Conservation (phyloP, 1,140 invertebrate species). For the Physella acuta region DNA sequence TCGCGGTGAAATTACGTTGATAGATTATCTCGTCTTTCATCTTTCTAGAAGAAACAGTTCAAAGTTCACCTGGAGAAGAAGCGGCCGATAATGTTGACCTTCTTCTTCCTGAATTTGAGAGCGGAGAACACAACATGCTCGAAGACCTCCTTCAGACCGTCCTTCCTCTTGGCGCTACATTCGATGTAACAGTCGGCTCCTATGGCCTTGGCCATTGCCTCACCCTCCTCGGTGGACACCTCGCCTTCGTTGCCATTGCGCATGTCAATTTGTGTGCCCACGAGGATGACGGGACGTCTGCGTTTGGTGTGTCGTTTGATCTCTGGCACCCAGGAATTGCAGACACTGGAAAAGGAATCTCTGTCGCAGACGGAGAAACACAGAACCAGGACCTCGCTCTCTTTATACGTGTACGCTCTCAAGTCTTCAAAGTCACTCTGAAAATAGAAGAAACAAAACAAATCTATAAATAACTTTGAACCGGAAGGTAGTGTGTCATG, state of each 20-base stretch:
- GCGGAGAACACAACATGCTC: conserved; percentile 80
- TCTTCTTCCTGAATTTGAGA: conserved; percentile 58
- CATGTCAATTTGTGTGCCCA: conserved; percentile 62
- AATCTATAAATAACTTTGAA: neutral
- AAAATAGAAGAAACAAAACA: conserved; percentile 24
- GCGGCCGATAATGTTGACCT: conserved; percentile 38
- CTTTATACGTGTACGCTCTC: conserved; percentile 89
- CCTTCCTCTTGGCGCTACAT: conserved; percentile 86
- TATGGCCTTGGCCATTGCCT: conserved; percentile 67
- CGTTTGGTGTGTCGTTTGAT: conserved; percentile 76
- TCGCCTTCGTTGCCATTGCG: conserved; percentile 69
- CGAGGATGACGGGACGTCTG: conserved; percentile 79
- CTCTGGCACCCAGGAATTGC: conserved; percentile 75
- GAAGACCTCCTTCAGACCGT: conserved; percentile 87
- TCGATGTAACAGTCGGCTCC: conserved; percentile 88
- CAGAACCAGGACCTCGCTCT: conserved; percentile 97
- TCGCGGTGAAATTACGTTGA: no score
- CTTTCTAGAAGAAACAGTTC: neutral
- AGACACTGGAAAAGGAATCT: conserved; percentile 95
- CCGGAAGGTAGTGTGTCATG: no score
- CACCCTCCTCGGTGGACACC: conserved; percentile 74
- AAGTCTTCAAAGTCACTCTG: conserved; percentile 88
- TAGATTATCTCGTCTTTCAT: no score
- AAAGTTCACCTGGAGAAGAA: conserved; percentile 37
- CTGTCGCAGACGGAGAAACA: conserved; percentile 98